A percentile compares a stretch with the other conserved stretches of the same genome.
Evolutionary conservation across 2,797 vertebrate genomes (phyloP).

Genomic region (Sus cebifrons): DNA sequence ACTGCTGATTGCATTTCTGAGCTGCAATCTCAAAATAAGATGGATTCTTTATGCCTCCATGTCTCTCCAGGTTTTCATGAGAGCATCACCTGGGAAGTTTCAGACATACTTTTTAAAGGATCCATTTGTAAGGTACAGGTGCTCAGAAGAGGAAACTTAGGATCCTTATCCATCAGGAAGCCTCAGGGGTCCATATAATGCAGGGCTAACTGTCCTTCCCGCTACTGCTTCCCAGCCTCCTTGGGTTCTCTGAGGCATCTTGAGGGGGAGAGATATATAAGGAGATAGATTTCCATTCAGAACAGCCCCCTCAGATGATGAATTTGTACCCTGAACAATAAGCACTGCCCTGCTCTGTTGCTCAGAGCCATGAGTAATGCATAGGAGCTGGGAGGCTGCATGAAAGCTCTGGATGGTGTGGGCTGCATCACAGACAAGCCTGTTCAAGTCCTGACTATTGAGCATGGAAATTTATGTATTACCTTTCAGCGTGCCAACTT

Average conservation of each 20-base stretch:
- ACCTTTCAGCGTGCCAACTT: slow-evolving; percentile 49
- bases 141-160: not conserved
- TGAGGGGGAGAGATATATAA: not conserved
- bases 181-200: not conserved
- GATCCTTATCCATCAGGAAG: not conserved
- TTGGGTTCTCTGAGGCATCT: not conserved
- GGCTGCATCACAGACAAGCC: not conserved
- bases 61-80: not conserved
- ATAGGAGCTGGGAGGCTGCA: not conserved
- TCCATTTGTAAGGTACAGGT: not conserved
- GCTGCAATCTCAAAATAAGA: not conserved
- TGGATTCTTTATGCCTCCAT: not conserved
- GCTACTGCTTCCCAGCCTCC: not conserved
- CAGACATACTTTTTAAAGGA: not conserved
- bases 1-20: not conserved
- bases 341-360: not conserved
- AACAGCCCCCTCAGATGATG: slow-evolving; percentile 28
- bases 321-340: not conserved
- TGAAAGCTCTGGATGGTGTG: not conserved
- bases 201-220: not conserved
- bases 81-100: not conserved
- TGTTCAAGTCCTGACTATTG: not conserved
- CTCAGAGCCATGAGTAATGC: slow-evolving; percentile 48
- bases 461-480: slow-evolving; percentile 69
- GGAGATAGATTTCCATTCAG: slow-evolving; percentile 3